These are phyloP conservation scores for Spilosoma lubricipeda DNA, from an alignment of 2,888 invertebrate species.

Conservation along the genomic window DNA sequence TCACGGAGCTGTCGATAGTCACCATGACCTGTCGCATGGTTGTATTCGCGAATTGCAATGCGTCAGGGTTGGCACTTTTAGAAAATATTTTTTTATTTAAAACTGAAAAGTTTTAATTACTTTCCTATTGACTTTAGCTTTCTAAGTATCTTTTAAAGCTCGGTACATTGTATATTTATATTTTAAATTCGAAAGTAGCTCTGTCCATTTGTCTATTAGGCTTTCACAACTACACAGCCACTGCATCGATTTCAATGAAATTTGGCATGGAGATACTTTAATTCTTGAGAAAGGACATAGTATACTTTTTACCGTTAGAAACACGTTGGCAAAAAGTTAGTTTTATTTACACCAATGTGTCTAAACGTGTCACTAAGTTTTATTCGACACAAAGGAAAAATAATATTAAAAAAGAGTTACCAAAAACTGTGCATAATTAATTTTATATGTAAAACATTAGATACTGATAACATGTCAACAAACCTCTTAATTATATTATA, in stretches of 20 bases:
- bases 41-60: constrained; percentile 46
- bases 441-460: neutral
- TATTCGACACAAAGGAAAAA: neutral
- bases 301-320: too few relatives aligned
- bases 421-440: neutral
- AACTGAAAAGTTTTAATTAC: neutral
- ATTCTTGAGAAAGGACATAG: too few relatives aligned
- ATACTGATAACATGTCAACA: neutral
- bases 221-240: too few relatives aligned
- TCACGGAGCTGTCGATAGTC: constrained; percentile 48
- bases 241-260: too few relatives aligned
- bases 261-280: too few relatives aligned
- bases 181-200: too few relatives aligned
- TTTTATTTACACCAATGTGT: neutral
- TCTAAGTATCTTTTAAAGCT: neutral
- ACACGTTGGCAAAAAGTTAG: too few relatives aligned
- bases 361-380: neutral
- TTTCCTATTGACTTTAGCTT: neutral
- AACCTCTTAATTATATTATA: constrained; percentile 9
- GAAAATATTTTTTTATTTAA: neutral
- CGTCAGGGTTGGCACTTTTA: constrained; percentile 32
- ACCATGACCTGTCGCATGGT: constrained; percentile 51
- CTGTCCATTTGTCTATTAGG: too few relatives aligned
- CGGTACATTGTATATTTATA: neutral
- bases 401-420: neutral